phyloP scores from a whole-genome alignment of 2,888 invertebrate genomes.

The Drosophila suboccidentalis region DNA sequence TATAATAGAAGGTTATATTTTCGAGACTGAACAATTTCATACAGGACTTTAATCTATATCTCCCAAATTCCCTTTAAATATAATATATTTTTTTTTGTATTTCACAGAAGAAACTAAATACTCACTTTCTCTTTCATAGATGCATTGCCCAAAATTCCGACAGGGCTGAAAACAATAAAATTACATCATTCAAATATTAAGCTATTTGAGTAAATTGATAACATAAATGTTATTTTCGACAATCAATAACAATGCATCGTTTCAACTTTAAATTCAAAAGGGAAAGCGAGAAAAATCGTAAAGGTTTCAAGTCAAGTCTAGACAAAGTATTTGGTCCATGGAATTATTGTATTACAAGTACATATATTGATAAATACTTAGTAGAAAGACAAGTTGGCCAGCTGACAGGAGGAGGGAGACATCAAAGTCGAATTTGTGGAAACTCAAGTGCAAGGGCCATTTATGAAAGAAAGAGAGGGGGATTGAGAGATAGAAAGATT shows the following conservation, averaged over 20 bases:
- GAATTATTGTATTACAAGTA: not conserved
- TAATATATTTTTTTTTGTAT: too few relatives aligned
- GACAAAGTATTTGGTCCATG: not conserved
- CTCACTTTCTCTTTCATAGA: too few relatives aligned
- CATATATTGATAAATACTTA: not conserved
- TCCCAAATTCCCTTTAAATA: too few relatives aligned
- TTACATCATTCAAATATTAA: too few relatives aligned
- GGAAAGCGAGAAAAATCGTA: not conserved
- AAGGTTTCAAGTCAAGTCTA: not conserved
- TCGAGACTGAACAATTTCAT: too few relatives aligned
- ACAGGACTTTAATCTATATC: too few relatives aligned
- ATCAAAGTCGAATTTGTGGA: slow-evolving; percentile 21
- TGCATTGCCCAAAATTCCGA: too few relatives aligned
- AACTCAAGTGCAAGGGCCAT: slow-evolving; percentile 15
- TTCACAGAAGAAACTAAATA: too few relatives aligned
- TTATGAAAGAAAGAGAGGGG: not conserved
- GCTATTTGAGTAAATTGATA: not conserved
- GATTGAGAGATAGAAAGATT: not conserved
- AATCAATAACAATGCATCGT: not conserved
- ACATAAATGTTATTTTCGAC: not conserved
- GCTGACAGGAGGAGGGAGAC: not conserved
- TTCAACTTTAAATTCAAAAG: not conserved
- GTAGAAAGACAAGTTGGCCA: not conserved
- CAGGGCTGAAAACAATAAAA: too few relatives aligned
- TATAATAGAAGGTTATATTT: too few relatives aligned